A percentile compares a stretch with the other conserved stretches of the same genome.
Evolutionary conservation across 2,113 vertebrate species (phyloP).

Genomic region (Geococcyx californianus): DNA sequence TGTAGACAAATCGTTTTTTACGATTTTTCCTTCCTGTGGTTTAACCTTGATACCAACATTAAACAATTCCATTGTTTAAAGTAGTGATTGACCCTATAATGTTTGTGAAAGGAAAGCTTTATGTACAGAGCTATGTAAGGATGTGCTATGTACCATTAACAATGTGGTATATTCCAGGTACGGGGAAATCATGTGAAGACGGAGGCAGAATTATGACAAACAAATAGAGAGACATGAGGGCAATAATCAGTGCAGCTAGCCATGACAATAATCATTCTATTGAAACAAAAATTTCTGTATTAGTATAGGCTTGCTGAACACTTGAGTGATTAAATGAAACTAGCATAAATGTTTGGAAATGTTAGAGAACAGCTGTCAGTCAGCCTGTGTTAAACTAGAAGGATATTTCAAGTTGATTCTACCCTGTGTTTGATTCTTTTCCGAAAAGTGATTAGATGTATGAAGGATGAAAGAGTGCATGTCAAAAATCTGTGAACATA

Average conservation of each 20-base stretch:
- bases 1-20: neutral
- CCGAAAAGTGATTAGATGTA: neutral
- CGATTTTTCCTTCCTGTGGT: neutral
- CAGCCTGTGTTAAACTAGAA: neutral
- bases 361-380: neutral
- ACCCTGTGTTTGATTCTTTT: neutral
- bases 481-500: neutral
- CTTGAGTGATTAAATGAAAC: neutral
- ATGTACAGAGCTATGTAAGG: neutral
- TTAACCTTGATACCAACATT: neutral
- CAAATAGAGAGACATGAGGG: neutral
- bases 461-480: neutral
- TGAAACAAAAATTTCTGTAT: neutral
- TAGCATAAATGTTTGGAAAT: neutral
- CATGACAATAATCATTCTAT: neutral
- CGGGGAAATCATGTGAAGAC: neutral
- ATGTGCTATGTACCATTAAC: rapidly evolving
- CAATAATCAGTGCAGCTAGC: neutral
- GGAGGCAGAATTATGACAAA: neutral
- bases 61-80: neutral
- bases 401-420: neutral
- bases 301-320: neutral
- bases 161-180: neutral
- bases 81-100: neutral
- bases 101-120: neutral